Base-by-base conservation (phyloP, 2,888 invertebrate genomes). In the Dryadula phaetusa region DNA sequence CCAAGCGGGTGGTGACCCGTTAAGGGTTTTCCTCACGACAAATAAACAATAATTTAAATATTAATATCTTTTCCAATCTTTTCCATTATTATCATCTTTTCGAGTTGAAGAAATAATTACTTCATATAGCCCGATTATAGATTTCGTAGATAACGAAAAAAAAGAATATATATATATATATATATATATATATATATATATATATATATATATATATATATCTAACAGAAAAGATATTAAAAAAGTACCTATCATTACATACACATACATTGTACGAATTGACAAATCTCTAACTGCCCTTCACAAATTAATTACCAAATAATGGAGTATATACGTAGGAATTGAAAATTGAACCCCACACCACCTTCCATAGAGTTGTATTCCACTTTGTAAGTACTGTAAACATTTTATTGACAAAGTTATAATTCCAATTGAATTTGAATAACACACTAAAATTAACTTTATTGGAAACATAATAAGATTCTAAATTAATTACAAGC, bases 261-360 rank as follows among this genome's bases (percentile, higher is more conserved):
- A 28, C 8, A 22, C 54, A 16, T 16, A 5, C 16, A 16, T 14
- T 28, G 40, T 22, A 12, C 42, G 22, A 37, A 49, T 16, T 22
- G 34, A 20, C 32, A 32, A 46, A 46, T 18, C 7, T 44, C 42
- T 44, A 28, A 60, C 60, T 66, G 69, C 66, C 70, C 66, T 79
- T 83, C 81, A 82, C 76, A 81, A 82, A 82, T 82, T 82, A 81
- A 81, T 81, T 72, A 80, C 75, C 73, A 74, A 75, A 75, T 73
- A 76, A 75, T 76, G 73, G 70, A 73, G 64, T 71, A 74, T 62
- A 54, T 44, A 44, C 54, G 56, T n/a, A 40, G 40, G 56, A 56
- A 25, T 56, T 56, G 1, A 20, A 54, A 47, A 46, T 47, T 54
- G n/a, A 66, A 46, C 44, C 12, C 7, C 62, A 62, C 3, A 34